phyloP scores from a whole-genome alignment of 2,113 vertebrate species.

The Pseudorectes ferrugineus region DNA sequence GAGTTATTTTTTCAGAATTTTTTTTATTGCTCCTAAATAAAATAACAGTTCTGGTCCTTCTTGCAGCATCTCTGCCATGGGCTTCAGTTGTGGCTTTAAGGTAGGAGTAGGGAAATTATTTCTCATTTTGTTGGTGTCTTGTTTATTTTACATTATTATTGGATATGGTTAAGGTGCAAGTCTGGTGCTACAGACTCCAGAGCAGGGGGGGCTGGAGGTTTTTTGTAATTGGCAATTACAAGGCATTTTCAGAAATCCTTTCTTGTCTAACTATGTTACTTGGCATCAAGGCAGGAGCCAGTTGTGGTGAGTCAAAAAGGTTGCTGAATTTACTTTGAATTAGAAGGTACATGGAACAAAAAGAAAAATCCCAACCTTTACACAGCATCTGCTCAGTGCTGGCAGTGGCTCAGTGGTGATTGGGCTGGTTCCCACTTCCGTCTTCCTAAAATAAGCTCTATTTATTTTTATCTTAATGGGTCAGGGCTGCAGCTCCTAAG shows the following conservation, averaged over 20 bases:
- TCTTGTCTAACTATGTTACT: neutral
- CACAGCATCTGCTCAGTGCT: neutral
- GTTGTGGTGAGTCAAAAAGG: neutral
- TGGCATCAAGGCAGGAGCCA: neutral
- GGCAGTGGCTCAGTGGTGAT: neutral
- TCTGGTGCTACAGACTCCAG: neutral
- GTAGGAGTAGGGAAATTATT: neutral
- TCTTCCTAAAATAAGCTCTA: slow-evolving; percentile 37
- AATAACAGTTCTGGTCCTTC: fast-evolving
- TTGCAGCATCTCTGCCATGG: fast-evolving
- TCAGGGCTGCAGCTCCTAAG: neutral
- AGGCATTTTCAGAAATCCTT: neutral
- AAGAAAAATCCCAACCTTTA: neutral
- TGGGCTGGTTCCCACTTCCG: neutral
- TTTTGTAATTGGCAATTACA: neutral
- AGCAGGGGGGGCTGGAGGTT: neutral
- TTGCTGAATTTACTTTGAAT: neutral
- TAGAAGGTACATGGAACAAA: neutral
- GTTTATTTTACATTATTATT: fast-evolving
- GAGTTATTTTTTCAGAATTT: fast-evolving
- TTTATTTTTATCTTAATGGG: slow-evolving; percentile 57
- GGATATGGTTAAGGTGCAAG: fast-evolving
- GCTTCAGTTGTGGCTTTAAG: neutral
- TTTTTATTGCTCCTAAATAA: neutral
- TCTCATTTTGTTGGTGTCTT: neutral